Evolutionary conservation across 2,797 vertebrate genomes (phyloP).

Genomic region (Pristis pectinata): DNA sequence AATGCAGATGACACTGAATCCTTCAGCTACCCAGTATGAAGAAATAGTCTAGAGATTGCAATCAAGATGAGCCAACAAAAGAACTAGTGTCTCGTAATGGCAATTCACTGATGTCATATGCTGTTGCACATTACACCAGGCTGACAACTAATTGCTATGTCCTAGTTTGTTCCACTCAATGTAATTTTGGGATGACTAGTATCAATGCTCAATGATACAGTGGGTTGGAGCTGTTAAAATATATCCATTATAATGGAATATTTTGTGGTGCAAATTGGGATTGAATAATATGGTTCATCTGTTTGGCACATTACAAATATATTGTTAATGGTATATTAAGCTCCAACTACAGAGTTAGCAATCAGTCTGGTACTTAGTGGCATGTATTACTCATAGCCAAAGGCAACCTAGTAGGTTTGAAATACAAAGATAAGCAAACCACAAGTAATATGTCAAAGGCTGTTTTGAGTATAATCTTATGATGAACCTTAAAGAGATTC

Average conservation of each 20-base stretch:
- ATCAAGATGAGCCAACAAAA: slow-evolving; percentile 25
- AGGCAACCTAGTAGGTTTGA: background rate
- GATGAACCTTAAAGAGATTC: slow-evolving; percentile 8
- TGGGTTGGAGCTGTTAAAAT: background rate
- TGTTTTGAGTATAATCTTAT: background rate
- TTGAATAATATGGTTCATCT: background rate
- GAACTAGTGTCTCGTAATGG: slow-evolving; percentile 23
- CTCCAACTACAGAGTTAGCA: background rate
- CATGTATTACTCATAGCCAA: slow-evolving; percentile 31
- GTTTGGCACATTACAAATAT: background rate
- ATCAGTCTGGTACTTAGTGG: background rate
- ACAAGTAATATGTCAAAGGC: slow-evolving; percentile 16
- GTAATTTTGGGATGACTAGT: background rate
- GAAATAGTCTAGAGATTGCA: slow-evolving; percentile 19
- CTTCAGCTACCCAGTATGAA: background rate
- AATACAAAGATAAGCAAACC: slow-evolving; percentile 11
- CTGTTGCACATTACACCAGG: background rate
- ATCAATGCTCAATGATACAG: background rate
- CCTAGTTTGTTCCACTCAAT: background rate
- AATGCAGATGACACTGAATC: slow-evolving; percentile 29
- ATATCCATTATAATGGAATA: background rate
- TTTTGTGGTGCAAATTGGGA: slow-evolving; percentile 5
- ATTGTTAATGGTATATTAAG: background rate
- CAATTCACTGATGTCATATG: slow-evolving; percentile 25
- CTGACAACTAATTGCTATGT: slow-evolving; percentile 25